These are phyloP conservation scores for Morpho deidamia DNA, from an alignment of 2,888 invertebrate species.

Conservation along the genomic window DNA sequence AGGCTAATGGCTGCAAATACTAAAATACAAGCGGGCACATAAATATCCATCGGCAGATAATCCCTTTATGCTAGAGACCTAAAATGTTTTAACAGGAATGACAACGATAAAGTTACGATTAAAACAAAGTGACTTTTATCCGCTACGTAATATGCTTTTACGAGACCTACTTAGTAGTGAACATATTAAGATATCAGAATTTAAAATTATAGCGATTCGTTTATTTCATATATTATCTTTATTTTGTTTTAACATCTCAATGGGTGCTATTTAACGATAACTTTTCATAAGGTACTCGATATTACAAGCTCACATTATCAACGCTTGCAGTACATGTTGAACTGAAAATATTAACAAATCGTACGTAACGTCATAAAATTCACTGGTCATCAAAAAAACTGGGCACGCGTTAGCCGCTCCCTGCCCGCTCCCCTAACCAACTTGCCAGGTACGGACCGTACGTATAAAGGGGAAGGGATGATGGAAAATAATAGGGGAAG, in stretches of 20 bases:
- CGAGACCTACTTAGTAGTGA: slow-evolving; percentile 38
- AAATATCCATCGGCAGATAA: slow-evolving; percentile 14
- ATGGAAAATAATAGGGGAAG: slow-evolving; percentile 79
- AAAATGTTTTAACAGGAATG: slow-evolving; percentile 8
- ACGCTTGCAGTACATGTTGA: not conserved
- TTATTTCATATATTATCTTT: slow-evolving; percentile 38
- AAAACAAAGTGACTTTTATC: slow-evolving; percentile 40
- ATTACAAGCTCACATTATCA: too few species aligned
- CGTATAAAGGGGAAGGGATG: slow-evolving; percentile 74
- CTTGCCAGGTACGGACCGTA: slow-evolving; percentile 73
- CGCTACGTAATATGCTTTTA: slow-evolving; percentile 36
- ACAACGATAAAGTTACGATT: slow-evolving; percentile 39
- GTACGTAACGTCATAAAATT: slow-evolving; percentile 25
- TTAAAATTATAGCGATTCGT: slow-evolving; percentile 49
- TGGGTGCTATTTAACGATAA: too few species aligned
- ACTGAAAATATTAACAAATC: not conserved
- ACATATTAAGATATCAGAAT: slow-evolving; percentile 41
- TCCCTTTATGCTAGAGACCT: slow-evolving; percentile 9
- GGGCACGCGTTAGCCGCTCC: slow-evolving; percentile 64
- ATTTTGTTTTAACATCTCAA: too few species aligned
- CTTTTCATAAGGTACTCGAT: too few species aligned
- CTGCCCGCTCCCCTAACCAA: slow-evolving; percentile 46
- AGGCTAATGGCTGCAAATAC: slow-evolving; percentile 16
- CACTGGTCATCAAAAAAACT: slow-evolving; percentile 67
- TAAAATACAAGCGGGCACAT: slow-evolving; percentile 13